Evolutionary conservation across 2,888 invertebrate genomes (phyloP), one percentile per base, ranked within the genome.

Genomic region (Chrysolina americana): DNA sequence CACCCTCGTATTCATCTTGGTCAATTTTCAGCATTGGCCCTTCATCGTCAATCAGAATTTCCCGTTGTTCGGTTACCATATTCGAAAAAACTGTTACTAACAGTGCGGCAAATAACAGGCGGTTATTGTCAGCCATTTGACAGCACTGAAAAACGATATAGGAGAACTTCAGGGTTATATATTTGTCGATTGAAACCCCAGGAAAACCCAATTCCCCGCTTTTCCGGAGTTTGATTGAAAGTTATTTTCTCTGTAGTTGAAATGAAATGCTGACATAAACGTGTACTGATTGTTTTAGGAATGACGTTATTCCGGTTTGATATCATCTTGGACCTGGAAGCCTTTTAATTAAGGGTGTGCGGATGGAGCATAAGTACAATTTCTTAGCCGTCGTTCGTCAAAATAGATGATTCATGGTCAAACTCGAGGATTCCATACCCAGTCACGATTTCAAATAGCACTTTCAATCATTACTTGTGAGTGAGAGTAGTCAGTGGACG

Each of bases 41-140:
- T 59, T 85, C 85, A 62, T 84, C 84, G 48, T 85, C 84, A 13
- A 85, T 79, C 10, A 85, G 64, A 41, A 85, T 80, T 74, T 85
- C 84, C 44, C 81, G 76, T 6, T 80, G 71, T 68, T 79, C 74
- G 10, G 78, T 80, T 28, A 77, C 17, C 21, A 81, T 75, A 70
- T 23, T 70, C 1, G 66, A 53, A 23, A 75, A 66, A 13, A 50
- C 59, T 44, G 50, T 69, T 17, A 72, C 19, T 15, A 75, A 41
- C 41, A 75, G 63, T 1, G 65, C 68, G 11, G 70, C 50, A 63
- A 72, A 56, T 53, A 72, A 44, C n/a, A 70, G 64, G 21, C 56
- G 15, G 70, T 65, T 11, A 5, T 59, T 28, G 28, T 62, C 41
- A 69, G 75, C 75, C 75, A 75, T 75, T 70, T 65, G 53, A 75